Base-by-base conservation (phyloP, 2,797 vertebrate genomes). In the Scolopax bukidnonensis region DNA sequence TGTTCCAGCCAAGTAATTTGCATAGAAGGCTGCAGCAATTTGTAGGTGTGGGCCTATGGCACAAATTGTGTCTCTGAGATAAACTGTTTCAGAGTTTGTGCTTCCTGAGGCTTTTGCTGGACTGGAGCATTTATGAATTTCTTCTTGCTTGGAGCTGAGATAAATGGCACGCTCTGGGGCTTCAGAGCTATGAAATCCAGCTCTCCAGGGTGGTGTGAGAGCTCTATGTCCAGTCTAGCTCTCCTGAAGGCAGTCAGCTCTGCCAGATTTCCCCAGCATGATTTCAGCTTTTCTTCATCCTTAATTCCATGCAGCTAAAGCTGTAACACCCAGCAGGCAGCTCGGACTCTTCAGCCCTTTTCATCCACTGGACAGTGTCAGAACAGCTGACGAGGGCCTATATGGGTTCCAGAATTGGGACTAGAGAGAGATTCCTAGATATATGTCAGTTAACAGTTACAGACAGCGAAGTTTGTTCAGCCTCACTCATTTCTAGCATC, bases 291-390 rank as follows among this genome's bases (percentile, higher is more conserved):
- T 12, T 64, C 33, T 16, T 50, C 27, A 67, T 45, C 13, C 32
- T 15, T 53, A 9, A 12, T 10, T 23, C 0, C 0, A 18, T 23
- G 60, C 5, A 87, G 27, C 9, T 60, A 36, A 71, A 75, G 21
- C 7, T 73, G 0, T 28, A 56, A 70, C 8, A 41, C 9, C 7
- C 28, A 70, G 27, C 28, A 56, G 4, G 4, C 12, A 68, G 10
- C 13, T 80, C n/a, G 40, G 16, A 33, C 7, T 56, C 3, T n/a
- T 74, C 30, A 45, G 19, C 27, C 5, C 9, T 86, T 71, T 70
- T 36, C 16, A 45, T 15, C 16, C 6, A 28, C 12, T 3, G 3
- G 23, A 75, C 30, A 16, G 19, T 61, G 4, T 5, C 12, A 60
- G 51, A 12, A 87, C 6, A 76, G 11, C 5, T 78, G n/a, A 48